A percentile compares a stretch with the other conserved stretches of the same genome.
Evolutionary conservation across 2,797 vertebrate species (phyloP).

Genomic region (Limnodromus scolopaceus): DNA sequence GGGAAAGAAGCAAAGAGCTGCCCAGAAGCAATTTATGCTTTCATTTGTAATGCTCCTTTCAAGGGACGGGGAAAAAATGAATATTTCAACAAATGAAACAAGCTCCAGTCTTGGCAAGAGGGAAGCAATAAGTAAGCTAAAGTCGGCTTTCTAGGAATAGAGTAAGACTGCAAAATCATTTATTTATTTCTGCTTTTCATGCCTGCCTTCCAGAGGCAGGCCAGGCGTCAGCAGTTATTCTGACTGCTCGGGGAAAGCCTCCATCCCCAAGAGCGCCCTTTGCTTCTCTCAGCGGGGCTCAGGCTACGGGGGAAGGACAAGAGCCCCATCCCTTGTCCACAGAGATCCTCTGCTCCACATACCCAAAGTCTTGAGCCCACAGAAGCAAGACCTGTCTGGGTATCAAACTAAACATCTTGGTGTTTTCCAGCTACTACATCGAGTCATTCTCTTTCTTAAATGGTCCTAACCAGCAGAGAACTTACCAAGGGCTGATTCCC

Average conservation of each 20-base stretch:
- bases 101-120: neutral
- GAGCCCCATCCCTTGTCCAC: neutral
- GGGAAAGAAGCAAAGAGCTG: neutral
- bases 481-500: neutral
- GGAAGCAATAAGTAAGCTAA: neutral
- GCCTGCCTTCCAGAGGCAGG: neutral
- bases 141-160: neutral
- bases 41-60: neutral
- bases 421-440: rapidly evolving
- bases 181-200: slow-evolving; percentile 15
- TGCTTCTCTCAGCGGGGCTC: rapidly evolving
- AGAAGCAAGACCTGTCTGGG: neutral
- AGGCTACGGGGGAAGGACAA: neutral
- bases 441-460: neutral
- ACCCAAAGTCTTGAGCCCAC: rapidly evolving
- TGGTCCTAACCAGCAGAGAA: neutral
- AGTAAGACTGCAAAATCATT: neutral
- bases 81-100: slow-evolving; percentile 29
- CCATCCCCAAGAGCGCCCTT: rapidly evolving
- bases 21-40: neutral
- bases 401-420: neutral
- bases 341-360: neutral
- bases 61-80: neutral
- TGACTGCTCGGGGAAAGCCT: neutral
- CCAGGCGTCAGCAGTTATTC: rapidly evolving